Conservation (phyloP, 2,797 vertebrate species). For the Malurus splendens region DNA sequence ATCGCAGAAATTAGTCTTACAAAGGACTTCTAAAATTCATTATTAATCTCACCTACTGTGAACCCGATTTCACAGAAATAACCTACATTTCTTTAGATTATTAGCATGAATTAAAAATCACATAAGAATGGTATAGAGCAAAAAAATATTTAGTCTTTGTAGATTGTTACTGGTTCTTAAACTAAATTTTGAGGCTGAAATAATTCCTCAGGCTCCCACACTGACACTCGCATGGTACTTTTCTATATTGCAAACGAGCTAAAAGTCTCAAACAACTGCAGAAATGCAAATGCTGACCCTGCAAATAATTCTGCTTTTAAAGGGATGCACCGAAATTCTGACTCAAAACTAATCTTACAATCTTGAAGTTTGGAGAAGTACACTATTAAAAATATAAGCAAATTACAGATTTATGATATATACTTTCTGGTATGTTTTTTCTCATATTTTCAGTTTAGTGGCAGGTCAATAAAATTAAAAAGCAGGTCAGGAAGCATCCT, state of each 20-base stretch:
- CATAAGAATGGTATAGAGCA: neutral
- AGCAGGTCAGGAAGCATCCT: neutral
- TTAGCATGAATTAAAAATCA: neutral
- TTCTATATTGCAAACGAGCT: neutral
- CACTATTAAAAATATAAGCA: neutral
- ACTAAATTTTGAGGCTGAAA: neutral
- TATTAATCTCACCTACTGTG: neutral
- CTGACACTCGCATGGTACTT: fast-evolving
- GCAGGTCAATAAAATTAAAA: neutral
- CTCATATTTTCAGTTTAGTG: neutral
- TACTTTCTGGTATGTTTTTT: neutral
- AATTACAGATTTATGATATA: neutral
- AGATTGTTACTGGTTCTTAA: neutral
- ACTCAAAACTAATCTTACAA: neutral
- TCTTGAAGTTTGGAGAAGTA: neutral
- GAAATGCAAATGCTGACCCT: neutral
- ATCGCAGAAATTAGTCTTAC: neutral
- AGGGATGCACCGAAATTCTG: neutral
- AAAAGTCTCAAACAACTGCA: neutral
- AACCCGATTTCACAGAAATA: neutral
- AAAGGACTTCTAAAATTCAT: neutral
- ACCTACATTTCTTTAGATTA: neutral
- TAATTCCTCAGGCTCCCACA: neutral
- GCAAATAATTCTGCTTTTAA: neutral
- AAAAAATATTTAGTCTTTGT: neutral